Evolutionary conservation across 2,113 vertebrate species (phyloP), one percentile per base, ranked within the genome.

Genomic region (Trichechus manatus): DNA sequence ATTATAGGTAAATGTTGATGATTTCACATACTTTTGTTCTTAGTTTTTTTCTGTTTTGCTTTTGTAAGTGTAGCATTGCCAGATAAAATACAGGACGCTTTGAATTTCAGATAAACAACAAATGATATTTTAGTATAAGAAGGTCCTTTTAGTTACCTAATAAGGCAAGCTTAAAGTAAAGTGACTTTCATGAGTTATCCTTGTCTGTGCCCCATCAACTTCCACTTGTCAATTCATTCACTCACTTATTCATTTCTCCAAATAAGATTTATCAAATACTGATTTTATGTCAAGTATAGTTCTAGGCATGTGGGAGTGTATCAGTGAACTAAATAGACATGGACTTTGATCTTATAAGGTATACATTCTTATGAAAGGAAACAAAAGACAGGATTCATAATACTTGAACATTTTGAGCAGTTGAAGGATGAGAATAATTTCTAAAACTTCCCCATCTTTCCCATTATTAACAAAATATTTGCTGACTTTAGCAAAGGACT

Each of bases 1-100:
- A 68, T 47, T 36, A 61, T 25, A 50, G 44, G 23, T 87, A 81
- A 89, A 89, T 82, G 77, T 4, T 39, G 25, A 93, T 78, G 47
- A 72, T 59, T 90, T 96, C 31, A 94, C 25, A 47, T 77, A 61
- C 8, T 42, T 93, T 84, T 68, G 42, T 22, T 4, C 9, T 77
- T 13, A 42, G 13, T 25, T 42, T 20, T 8, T 36, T 33, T 10
- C 23, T 5, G 64, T 91, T 74, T 39, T 39, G 4, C 20, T 87
- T 94, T 96, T 80, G 44, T 80, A 77, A 80, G 10, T 75, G 19
- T 89, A 42, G 19, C 47, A 4, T 97, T 95, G 14, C 10, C 90
- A 92, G 33, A 53, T 66, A 84, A 93, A 90, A 84, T 72, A 53
- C 0, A 64, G 25, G 9, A 20, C 87, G 6, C 0, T 83, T 94